These are phyloP conservation scores for Frankliniella intonsa DNA, from an alignment of 2,888 invertebrate species.

Conservation along the genomic window DNA sequence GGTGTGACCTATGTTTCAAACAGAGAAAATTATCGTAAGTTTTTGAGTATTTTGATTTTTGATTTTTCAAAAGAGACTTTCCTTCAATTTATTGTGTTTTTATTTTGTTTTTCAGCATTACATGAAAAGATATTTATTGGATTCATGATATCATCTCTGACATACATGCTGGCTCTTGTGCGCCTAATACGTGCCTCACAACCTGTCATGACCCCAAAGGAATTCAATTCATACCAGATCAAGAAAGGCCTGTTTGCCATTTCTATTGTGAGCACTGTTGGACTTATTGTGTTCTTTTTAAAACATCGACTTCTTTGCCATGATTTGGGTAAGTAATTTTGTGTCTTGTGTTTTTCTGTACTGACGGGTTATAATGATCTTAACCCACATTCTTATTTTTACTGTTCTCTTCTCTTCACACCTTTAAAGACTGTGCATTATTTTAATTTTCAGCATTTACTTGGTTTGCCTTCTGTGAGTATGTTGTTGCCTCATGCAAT, in stretches of 20 bases:
- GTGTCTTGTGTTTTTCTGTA: neutral
- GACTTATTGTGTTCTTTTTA: constrained; percentile 81
- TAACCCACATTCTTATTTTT: constrained; percentile 18
- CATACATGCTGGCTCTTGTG: constrained; percentile 75
- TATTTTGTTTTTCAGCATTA: constrained; percentile 58
- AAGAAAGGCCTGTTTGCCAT: constrained; percentile 72
- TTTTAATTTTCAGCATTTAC: constrained; percentile 71
- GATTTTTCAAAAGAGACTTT: constrained; percentile 29
- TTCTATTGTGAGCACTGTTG: constrained; percentile 73
- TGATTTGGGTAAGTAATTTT: constrained; percentile 68
- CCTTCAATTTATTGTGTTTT: constrained; percentile 28
- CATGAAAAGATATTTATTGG: constrained; percentile 88
- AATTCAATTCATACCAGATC: constrained; percentile 47
- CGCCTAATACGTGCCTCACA: constrained; percentile 49
- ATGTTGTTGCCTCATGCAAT: constrained; percentile 83
- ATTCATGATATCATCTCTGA: constrained; percentile 79
- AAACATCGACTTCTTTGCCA: constrained; percentile 85
- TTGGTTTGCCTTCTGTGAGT: constrained; percentile 90
- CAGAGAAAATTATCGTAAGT: constrained; percentile 92
- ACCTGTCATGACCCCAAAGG: constrained; percentile 44
- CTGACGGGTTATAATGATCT: neutral
- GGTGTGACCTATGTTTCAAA: constrained; percentile 92
- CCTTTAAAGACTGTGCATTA: constrained; percentile 32
- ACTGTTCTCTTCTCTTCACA: constrained; percentile 27
- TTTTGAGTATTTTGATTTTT: neutral